Evolutionary conservation across 2,113 vertebrate genomes (phyloP).

Genomic region (Plectropomus leopardus): DNA sequence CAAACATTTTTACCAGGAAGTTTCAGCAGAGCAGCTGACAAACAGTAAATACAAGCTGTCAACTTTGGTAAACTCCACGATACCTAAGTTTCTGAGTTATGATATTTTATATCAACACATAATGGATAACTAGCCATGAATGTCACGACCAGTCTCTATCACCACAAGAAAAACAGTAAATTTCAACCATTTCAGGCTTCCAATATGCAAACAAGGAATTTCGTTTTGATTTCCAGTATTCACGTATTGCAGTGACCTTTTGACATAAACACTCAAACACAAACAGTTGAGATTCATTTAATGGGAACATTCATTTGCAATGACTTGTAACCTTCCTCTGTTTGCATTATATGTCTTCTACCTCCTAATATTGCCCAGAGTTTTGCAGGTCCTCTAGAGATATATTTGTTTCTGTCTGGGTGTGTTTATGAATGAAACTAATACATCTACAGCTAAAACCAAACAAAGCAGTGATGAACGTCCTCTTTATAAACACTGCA

Average conservation of each 20-base stretch:
- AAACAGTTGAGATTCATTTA: neutral
- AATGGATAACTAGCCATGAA: neutral
- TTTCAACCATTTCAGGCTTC: neutral
- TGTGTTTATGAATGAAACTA: constrained; percentile 5
- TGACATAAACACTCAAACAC: neutral
- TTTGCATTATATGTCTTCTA: neutral
- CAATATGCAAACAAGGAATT: neutral
- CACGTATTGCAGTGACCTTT: neutral
- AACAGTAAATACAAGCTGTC: neutral
- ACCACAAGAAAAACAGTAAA: neutral
- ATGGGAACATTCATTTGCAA: neutral
- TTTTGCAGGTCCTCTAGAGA: neutral
- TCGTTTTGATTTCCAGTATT: neutral
- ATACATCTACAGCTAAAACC: neutral
- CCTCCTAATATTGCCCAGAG: neutral
- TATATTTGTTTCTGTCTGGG: neutral
- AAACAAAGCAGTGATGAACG: neutral
- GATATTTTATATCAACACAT: neutral
- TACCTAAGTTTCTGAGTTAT: neutral
- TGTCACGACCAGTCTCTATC: neutral
- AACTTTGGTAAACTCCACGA: neutral
- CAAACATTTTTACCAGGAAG: neutral
- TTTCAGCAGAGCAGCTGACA: constrained; percentile 7
- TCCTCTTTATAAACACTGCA: neutral
- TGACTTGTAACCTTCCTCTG: neutral